Base-by-base conservation (phyloP, 1,140 invertebrate species). In the Drosophila guanche region DNA sequence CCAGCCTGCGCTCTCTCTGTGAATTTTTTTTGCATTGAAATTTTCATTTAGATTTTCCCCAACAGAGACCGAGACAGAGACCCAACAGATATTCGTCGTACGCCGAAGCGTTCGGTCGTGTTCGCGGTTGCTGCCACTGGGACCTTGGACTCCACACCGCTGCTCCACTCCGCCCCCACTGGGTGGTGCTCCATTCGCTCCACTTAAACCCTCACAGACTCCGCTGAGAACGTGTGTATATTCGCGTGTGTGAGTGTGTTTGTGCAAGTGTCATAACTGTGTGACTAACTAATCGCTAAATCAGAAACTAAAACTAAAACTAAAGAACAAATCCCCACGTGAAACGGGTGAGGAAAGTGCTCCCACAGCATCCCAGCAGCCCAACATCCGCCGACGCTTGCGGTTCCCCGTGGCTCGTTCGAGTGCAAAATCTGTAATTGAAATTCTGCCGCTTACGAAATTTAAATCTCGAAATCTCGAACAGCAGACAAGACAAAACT, bases 381-480 rank as follows among this genome's bases (percentile, higher is more conserved):
- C 41, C 50, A 41, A 47, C 62, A 40, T 69, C 50, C 50, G 23
- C 16, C 16, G 16, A 20, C 16, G 16, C 47, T 25, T 51, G 54
- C 45, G 71, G 41, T 48, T 25, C 27, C 22, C 22, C 33, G 55
- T 46, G 55, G 23, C 42, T 23, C 43, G 27, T 62, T 65, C 65
- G 55, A 56, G 81, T 86, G 77, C 81, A 85, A 77, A 85, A 85
- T 85, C 74, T 86, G 81, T 70, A 71, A 85, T 85, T 86, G 68
- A 85, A 88, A 85, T 85, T 69, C 56, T 25, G 61, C 60, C 61
- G 70, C 70, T 74, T 75, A 75, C 71, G 70, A 75, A 75, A 66
- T 73, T 65, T 59, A 55, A 74, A 74, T 67, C 52, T 20, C 23
- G 8, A 40, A 51, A 51, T n/a, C 25, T 5, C n/a, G 25, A 48